Evolutionary conservation across 2,888 invertebrate genomes (phyloP), one percentile per base, ranked within the genome.

Genomic region (Coelinius sp.): DNA sequence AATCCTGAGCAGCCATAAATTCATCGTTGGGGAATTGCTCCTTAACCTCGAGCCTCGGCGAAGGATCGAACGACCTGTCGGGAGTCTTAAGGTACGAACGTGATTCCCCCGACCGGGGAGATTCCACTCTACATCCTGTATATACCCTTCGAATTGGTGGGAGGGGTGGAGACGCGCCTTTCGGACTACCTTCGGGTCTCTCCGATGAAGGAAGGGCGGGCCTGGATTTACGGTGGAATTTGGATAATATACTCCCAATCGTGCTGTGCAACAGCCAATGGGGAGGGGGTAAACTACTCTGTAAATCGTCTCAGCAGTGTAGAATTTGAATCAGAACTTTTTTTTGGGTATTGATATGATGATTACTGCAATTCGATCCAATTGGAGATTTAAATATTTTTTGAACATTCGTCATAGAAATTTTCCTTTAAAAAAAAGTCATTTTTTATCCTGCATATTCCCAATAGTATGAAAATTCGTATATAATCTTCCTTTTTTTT

Each of bases 1-100:
- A 84, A 84, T 83, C 80, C 79, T 75, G 71, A 77, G 74, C 76
- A 81, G 70, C 82, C 80, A 82, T 84, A 83, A 84, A 84, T 84
- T 84, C 82, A 83, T 83, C 83, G 79, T 70, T 53, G 68, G 78
- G 79, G 80, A 82, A 84, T 84, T 83, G 80, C 81, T 81, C 82
- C 82, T 83, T 83, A 83, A 84, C 81, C 80, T 80, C 71, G 68
- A 73, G 77, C 73, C 70, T 70, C 56, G 74, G 62, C 71, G 71
- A 70, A 70, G 73, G 73, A 76, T 73, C 75, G 74, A 68, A 73
- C 75, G 73, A 76, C 70, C 75, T 76, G 77, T 79, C 79, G 75
- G 67, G 80, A 81, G 77, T 76, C 76, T 81, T 75, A 75, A 77
- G 76, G 68, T 75, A 77, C 75, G 69, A 68, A 76, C 77, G 76